Base-by-base conservation (phyloP, 2,113 vertebrate species). In the Kryptolebias marmoratus region DNA sequence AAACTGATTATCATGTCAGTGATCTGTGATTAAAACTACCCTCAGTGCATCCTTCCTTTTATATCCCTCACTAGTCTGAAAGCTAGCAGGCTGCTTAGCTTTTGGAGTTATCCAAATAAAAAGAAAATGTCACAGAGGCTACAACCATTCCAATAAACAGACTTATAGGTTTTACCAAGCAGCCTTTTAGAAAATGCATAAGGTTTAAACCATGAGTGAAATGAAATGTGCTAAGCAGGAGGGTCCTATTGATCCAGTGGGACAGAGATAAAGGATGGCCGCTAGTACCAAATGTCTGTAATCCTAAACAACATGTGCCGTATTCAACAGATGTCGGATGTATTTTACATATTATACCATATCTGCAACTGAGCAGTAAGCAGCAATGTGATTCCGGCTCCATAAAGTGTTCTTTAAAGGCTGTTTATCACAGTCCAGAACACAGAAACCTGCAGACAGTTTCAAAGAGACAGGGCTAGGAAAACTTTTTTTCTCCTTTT, bases 141-240 rank as follows among this genome's bases (percentile, higher is more conserved):
- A 13, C 53, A 61, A 13, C 14, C 32, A 52, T 56, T 45, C 44
- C 32, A 57, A 52, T 58, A 32, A 66, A 44, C 42, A 64, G 16
- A 49, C 16, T 63, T 28, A 30, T 15, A 49, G 39, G 16, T 50
- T 79, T 59, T 60, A 60, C 30, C 45, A 55, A 57, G 28, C 62
- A 67, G 10, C 5, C 28, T n/a, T 67, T 44, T 8, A 65, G 22
- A 45, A 59, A 50, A 65, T 57, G 45, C 61, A 59, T 9, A 71
- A 49, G 67, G 32, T 82, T 45, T 77, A 59, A 71, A 62, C 64
- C 42, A 54, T 22, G 27, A 49, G 16, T 65, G 48, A 74, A 79
- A 85, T 82, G 31, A 79, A 84, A 88, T 83, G 71, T 78, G 73
- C 77, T 77, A 78, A 81, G 80, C 81, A 81, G 67, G 63, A 71